Conservation (phyloP, 2,113 vertebrate species). For the Arizona elegans region DNA sequence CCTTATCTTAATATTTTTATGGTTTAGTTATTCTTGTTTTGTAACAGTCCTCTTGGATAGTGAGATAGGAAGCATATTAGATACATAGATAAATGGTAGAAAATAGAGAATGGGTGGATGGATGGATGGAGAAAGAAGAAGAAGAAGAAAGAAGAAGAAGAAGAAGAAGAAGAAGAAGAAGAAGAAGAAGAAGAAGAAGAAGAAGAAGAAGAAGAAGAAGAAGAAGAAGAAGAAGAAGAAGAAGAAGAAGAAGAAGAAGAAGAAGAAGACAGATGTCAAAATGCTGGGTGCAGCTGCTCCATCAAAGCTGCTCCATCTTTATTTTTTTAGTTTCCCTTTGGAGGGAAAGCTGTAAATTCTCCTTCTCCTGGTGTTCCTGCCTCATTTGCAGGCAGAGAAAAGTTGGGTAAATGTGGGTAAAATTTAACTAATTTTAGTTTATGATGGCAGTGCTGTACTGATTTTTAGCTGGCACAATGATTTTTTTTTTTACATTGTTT, state of each 20-base stretch:
- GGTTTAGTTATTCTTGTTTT: background rate
- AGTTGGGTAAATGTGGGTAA: background rate
- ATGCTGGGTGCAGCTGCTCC: background rate
- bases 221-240: background rate
- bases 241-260: background rate
- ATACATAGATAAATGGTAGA: background rate
- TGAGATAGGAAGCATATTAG: background rate
- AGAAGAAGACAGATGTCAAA: background rate
- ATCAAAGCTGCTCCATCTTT: background rate
- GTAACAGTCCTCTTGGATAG: background rate
- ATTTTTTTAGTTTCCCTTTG: background rate
- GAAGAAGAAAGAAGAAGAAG: too few relatives aligned
- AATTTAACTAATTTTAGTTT: background rate
- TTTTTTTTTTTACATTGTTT: background rate
- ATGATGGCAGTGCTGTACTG: background rate
- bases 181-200: background rate
- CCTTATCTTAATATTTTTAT: background rate
- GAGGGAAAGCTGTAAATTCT: background rate
- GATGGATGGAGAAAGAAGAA: background rate
- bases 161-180: background rate
- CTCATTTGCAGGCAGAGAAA: background rate
- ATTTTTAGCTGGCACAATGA: background rate
- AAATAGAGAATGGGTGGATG: too few relatives aligned
- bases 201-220: background rate
- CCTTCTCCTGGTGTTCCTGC: background rate